A percentile compares a stretch with the other conserved stretches of the same genome.
phyloP scores from a whole-genome alignment of 2,113 vertebrate genomes.

The Clarias batrachus region DNA sequence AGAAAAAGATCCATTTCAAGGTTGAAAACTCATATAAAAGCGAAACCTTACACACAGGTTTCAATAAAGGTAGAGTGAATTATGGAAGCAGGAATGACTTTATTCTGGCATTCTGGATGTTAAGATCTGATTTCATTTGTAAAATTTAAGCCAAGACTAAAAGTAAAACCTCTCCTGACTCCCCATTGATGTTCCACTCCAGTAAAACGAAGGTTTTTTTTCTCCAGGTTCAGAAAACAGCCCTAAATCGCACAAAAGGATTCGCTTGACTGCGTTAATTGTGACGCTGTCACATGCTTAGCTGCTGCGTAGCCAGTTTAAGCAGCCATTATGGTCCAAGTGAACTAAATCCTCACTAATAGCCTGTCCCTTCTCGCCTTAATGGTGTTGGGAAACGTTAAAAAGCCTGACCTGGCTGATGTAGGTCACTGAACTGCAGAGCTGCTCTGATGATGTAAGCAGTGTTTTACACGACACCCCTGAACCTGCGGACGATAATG shows the following conservation, averaged over 20 bases:
- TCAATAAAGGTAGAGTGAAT: neutral
- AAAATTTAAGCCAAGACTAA: neutral
- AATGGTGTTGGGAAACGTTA: slow-evolving; percentile 42
- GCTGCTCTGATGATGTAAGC: slow-evolving; percentile 62
- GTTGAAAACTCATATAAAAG: neutral
- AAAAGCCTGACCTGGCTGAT: slow-evolving; percentile 59
- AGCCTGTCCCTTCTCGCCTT: slow-evolving; percentile 27
- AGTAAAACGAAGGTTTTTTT: neutral
- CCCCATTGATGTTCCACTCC: neutral
- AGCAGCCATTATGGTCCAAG: slow-evolving; percentile 35
- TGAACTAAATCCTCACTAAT: slow-evolving; percentile 41
- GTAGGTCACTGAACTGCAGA: slow-evolving; percentile 57
- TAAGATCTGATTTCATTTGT: neutral
- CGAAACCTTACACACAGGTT: neutral
- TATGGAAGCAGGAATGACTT: neutral
- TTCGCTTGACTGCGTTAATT: slow-evolving; percentile 2
- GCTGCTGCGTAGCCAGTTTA: slow-evolving; percentile 22
- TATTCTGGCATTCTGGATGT: neutral
- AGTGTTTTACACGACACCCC: slow-evolving; percentile 69
- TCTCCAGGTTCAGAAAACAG: slow-evolving; percentile 3
- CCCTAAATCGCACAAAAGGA: slow-evolving; percentile 17
- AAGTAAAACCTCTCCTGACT: neutral
- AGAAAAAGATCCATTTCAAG: neutral
- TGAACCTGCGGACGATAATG: slow-evolving; percentile 66
- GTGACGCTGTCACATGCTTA: slow-evolving; percentile 1